Evolutionary conservation across 1,140 invertebrate species (phyloP).

Genomic region (Drosophila elegans): DNA sequence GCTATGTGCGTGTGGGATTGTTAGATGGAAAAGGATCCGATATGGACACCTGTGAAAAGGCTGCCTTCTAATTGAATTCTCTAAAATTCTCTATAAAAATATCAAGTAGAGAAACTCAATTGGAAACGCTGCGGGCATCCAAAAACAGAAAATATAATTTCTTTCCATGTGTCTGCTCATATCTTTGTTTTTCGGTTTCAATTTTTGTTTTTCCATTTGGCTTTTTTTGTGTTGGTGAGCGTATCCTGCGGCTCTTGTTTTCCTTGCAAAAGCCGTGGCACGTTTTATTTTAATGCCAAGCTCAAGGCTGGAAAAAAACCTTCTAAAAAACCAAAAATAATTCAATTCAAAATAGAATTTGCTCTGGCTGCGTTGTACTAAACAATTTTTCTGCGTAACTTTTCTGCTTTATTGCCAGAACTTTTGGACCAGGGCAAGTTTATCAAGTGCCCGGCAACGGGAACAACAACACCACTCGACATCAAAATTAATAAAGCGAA

Average conservation of each 20-base stretch:
- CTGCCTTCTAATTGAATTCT: constrained; percentile 71
- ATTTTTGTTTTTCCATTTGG: not conserved
- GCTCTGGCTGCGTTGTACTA: constrained; percentile 28
- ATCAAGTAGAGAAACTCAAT: constrained; percentile 65
- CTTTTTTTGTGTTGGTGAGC: not conserved
- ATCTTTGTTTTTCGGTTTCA: constrained; percentile 15
- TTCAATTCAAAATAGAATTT: constrained; percentile 54
- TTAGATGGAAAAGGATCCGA: constrained; percentile 27
- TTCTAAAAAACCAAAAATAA: constrained; percentile 16
- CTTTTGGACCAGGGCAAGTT: constrained; percentile 54
- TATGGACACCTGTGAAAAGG: constrained; percentile 44
- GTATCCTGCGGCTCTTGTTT: constrained; percentile 27
- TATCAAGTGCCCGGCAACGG: constrained; percentile 58
- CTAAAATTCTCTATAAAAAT: constrained; percentile 41
- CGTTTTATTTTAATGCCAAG: constrained; percentile 48
- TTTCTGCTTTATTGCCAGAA: constrained; percentile 59
- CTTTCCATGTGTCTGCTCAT: constrained; percentile 22
- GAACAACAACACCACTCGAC: constrained; percentile 53
- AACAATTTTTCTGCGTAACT: constrained; percentile 51
- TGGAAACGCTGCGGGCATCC: constrained; percentile 57
- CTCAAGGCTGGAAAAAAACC: constrained; percentile 21
- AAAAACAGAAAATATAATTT: constrained; percentile 27
- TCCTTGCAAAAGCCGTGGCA: constrained; percentile 28
- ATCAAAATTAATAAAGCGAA: constrained; percentile 82
- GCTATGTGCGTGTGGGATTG: constrained; percentile 10